phyloP scores from a whole-genome alignment of 2,113 vertebrate species.

The Amazona vittata region DNA sequence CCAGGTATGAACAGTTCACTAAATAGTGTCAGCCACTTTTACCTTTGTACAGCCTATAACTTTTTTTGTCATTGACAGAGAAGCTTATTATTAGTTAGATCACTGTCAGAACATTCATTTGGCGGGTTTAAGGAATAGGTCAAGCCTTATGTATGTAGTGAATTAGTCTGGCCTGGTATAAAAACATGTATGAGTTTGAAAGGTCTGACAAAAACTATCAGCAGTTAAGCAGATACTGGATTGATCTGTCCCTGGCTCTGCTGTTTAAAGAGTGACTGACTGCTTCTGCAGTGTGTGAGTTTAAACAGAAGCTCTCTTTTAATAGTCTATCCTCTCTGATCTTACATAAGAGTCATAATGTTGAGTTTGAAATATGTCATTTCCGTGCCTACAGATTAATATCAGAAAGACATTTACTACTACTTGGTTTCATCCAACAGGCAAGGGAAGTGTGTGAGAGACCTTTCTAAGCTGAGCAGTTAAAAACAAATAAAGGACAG shows the following conservation, averaged over 20 bases:
- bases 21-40: background rate
- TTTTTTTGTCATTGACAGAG: background rate
- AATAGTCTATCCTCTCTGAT: background rate
- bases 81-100: background rate
- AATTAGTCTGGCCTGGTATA: background rate
- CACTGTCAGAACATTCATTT: background rate
- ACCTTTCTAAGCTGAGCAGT: background rate
- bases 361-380: background rate
- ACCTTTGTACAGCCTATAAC: background rate
- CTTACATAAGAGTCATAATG: background rate
- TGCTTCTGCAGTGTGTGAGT: background rate
- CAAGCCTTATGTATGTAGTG: background rate
- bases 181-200: background rate
- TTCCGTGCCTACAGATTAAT: background rate
- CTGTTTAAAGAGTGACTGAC: slow-evolving; percentile 1
- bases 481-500: background rate
- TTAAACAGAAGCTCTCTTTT: slow-evolving; percentile 30
- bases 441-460: background rate
- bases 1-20: background rate
- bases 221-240: background rate
- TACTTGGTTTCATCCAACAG: background rate
- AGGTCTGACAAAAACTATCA: background rate
- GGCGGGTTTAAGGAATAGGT: background rate
- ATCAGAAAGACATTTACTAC: background rate
- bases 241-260: background rate